Conservation (phyloP, 2,797 vertebrate species). For the Cuniculus paca region DNA sequence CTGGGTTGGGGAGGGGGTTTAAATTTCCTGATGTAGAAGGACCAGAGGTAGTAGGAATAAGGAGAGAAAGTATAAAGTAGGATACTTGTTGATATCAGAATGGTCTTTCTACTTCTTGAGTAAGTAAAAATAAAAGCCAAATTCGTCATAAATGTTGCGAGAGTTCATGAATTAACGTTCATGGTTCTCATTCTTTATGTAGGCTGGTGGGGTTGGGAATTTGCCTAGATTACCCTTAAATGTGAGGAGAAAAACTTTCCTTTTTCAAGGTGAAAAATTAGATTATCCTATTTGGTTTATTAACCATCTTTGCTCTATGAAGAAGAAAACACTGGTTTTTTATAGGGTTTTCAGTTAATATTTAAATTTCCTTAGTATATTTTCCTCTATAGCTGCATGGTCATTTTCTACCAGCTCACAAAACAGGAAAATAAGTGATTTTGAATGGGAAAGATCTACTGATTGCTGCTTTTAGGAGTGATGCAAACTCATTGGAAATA, state of each 20-base stretch:
- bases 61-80: background rate
- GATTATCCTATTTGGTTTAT: background rate
- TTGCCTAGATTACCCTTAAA: background rate
- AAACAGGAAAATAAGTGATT: constrained; percentile 66
- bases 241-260: background rate
- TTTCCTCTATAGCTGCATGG: background rate
- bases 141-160: background rate
- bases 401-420: constrained; percentile 57
- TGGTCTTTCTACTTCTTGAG: background rate
- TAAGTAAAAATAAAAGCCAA: background rate
- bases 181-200: background rate
- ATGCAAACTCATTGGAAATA: constrained; percentile 72
- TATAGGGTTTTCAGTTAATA: constrained; percentile 45
- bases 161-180: background rate
- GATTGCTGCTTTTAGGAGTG: constrained; percentile 65
- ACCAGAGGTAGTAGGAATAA: background rate
- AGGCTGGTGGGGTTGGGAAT: background rate
- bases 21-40: background rate
- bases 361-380: constrained; percentile 5
- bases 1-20: rapidly evolving
- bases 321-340: constrained; percentile 38
- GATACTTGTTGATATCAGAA: background rate
- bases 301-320: background rate
- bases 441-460: constrained; percentile 72
- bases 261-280: constrained; percentile 28